Percentiles rank a stretch among this genome's conserved stretches.
phyloP scores from a whole-genome alignment of 1,140 invertebrate species.

The Panagrolaimus sp. region DNA sequence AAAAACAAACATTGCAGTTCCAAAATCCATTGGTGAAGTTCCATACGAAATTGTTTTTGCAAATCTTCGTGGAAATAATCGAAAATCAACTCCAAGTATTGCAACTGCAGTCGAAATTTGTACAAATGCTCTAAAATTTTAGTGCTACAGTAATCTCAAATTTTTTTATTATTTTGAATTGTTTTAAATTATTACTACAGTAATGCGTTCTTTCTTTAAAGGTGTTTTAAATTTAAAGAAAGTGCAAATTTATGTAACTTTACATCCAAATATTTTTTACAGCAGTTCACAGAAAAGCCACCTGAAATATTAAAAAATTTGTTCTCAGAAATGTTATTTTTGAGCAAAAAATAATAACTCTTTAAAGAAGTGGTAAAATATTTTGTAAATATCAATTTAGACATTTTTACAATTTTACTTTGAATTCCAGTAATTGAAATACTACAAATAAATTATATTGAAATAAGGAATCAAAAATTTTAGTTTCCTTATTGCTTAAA shows the following conservation, averaged over 20 bases:
- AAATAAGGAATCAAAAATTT: too few relatives aligned
- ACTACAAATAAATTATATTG: too few relatives aligned
- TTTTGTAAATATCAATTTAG: too few relatives aligned
- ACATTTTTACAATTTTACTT: too few relatives aligned
- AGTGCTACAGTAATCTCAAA: background rate
- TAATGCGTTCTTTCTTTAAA: too few relatives aligned
- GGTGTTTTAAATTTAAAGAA: too few relatives aligned
- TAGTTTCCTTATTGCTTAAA: too few relatives aligned
- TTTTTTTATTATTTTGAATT: background rate
- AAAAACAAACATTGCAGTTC: conserved; percentile 78
- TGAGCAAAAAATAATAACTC: background rate
- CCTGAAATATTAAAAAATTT: too few relatives aligned
- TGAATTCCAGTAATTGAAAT: too few relatives aligned
- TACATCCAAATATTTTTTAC: too few relatives aligned
- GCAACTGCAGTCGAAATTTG: conserved; percentile 73
- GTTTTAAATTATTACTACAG: background rate
- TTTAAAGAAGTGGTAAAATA: too few relatives aligned
- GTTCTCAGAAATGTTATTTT: background rate
- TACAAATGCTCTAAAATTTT: conserved; percentile 52
- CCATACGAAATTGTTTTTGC: conserved; percentile 81
- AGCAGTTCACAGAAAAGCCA: background rate
- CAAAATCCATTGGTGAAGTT: conserved; percentile 85
- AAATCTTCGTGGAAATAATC: conserved; percentile 73
- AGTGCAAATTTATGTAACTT: too few relatives aligned
- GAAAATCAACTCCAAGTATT: conserved; percentile 88